Evolutionary conservation across 2,113 vertebrate species (phyloP), one percentile per base, ranked within the genome.

Genomic region (Xiphophorus hellerii): DNA sequence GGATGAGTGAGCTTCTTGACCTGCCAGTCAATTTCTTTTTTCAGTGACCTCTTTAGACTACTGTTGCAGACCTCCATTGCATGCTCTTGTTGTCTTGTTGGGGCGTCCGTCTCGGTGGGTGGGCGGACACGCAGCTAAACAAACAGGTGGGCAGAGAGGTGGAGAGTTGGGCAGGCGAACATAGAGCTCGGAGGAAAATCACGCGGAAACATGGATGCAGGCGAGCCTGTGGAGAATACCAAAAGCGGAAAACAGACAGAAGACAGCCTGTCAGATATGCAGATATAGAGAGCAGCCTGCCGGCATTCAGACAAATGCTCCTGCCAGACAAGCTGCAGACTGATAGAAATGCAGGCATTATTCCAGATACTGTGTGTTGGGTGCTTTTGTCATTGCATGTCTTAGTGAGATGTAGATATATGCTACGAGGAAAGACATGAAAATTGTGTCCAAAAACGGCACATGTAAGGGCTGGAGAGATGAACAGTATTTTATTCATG

Each of bases 221-320:
- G 66, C 70, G 69, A 76, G 73, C 61, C 62, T 76, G 82, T 69
- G n/a, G 68, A 83, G 86, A 87, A 87, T 84, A 80, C 83, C 78
- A 84, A 44, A 89, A 85, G 81, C 62, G 3, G 63, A 14, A n/a
- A 75, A 64, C 10, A 76, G 83, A 75, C 74, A 42, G 79, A 74
- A 90, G 83, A 87, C 74, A 84, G 87, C 33, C 81, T 82, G 83
- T 79, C 81, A 86, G 85, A 84, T 81, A 88, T 84, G 85, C 82
- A 90, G 87, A 92, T 87, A 84, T 84, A 90, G 80, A 76, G 67
- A 88, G 70, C 71, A 75, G 69, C 71, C 81, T 91, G 87, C 83
- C 78, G 58, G 80, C 84, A 81, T 66, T 77, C 73, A 72, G 80
- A 84, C 81, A 87, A 78, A 84, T 82, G 62, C 77, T 84, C 65